Evolutionary conservation across 2,888 invertebrate genomes (phyloP).

Genomic region (Ceratothoa steindachneri): DNA sequence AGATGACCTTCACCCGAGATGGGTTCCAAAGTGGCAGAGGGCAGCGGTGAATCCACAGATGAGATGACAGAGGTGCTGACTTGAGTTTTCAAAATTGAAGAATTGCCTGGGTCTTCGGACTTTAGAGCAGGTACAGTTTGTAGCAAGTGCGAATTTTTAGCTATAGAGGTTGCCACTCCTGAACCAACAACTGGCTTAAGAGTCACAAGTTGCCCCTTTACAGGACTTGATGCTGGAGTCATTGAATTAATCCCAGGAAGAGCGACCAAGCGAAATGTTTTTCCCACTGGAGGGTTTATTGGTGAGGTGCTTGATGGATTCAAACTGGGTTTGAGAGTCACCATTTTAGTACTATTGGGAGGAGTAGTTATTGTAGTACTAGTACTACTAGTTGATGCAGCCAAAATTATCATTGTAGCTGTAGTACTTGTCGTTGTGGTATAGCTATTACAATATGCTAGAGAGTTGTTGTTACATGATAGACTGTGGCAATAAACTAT

Average conservation of each 20-base stretch:
- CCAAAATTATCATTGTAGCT: slow-evolving; percentile 19
- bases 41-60: slow-evolving; percentile 22
- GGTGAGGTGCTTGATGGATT: slow-evolving; percentile 30
- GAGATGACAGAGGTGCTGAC: slow-evolving; percentile 7
- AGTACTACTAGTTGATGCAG: slow-evolving; percentile 13
- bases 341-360: slow-evolving; percentile 30
- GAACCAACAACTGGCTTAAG: slow-evolving; percentile 37
- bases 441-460: slow-evolving; percentile 5
- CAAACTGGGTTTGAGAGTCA: slow-evolving; percentile 35
- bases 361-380: slow-evolving; percentile 11
- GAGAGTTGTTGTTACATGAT: neutral
- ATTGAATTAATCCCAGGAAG: slow-evolving; percentile 43
- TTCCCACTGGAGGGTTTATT: slow-evolving; percentile 41
- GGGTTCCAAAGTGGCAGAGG: slow-evolving; percentile 31
- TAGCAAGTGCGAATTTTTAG: slow-evolving; percentile 23
- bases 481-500: slow-evolving; percentile 2
- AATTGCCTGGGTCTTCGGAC: slow-evolving; percentile 28
- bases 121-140: slow-evolving; percentile 34
- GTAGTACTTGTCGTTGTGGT: slow-evolving; percentile 20
- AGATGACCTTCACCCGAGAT: slow-evolving; percentile 36
- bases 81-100: slow-evolving; percentile 7
- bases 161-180: neutral
- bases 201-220: slow-evolving; percentile 45
- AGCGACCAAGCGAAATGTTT: slow-evolving; percentile 46
- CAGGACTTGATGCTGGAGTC: slow-evolving; percentile 43